Conservation (phyloP, 2,888 invertebrate species). For the Ochropacha duplaris region DNA sequence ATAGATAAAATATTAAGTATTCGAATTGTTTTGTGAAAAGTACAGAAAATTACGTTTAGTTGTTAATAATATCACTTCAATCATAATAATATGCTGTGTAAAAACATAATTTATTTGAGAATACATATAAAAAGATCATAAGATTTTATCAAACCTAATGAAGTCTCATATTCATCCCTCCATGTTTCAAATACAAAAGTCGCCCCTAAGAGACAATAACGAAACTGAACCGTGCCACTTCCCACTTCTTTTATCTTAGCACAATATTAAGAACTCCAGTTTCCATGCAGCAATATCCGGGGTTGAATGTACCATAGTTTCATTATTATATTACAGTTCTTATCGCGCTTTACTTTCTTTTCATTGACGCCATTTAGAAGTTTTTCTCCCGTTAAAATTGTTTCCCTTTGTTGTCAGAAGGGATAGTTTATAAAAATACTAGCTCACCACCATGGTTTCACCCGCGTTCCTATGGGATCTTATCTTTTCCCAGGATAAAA, state of each 20-base stretch:
- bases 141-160: no score
- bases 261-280: constrained; percentile 38
- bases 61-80: no score
- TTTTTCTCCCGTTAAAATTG: constrained; percentile 27
- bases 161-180: neutral
- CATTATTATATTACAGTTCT: constrained; percentile 44
- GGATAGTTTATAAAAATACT: neutral
- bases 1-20: no score
- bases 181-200: neutral
- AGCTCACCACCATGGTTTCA: no score
- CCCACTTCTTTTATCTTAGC: constrained; percentile 42
- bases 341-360: constrained; percentile 49
- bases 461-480: no score
- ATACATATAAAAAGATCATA: no score
- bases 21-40: no score
- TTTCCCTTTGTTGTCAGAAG: constrained; percentile 16
- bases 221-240: constrained; percentile 12
- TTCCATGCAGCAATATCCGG: constrained; percentile 14
- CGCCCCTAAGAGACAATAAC: constrained; percentile 34
- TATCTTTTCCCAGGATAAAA: no score
- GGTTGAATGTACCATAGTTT: constrained; percentile 39
- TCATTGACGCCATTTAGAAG: constrained; percentile 37
- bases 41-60: no score
- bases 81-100: no score
- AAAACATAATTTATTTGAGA: no score